Base-by-base conservation (phyloP, 1,140 invertebrate genomes). In the Batillaria attramentaria region DNA sequence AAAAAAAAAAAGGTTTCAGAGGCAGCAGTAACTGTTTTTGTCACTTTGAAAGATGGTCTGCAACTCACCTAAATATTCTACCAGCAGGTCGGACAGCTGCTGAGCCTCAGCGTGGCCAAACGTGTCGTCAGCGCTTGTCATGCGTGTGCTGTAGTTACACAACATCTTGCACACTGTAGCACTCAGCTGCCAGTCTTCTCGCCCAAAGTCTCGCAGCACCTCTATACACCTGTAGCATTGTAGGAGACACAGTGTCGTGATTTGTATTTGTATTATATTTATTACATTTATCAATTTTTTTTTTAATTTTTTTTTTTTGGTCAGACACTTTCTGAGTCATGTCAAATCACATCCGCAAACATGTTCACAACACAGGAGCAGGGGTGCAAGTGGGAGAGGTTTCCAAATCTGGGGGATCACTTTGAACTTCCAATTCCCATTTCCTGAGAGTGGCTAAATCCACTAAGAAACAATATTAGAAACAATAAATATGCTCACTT, bases 91-190 rank as follows among this genome's bases (percentile, higher is more conserved):
- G 1, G 83, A 60, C 20, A 91, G 84, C 62, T 90, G 84, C 41
- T 85, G 79, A 24, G 87, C 77, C 75, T 90, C 87, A 37, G 83
- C 65, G 16, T 87, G 84, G 1, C 90, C 90, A 82, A 90, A 90
- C 65, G 83, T 89, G 62, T 79, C 81, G 72, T 85, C 86, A 60
- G 85, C 83, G 77, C 87, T 90, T 33, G 86, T 89, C 54, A 91
- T 90, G 50, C 94, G 94, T 43, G 93, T 93, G 79, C 93, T 93
- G 83, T 94, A 94, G 90, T 95, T 95, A 94, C 94, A 95, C 28
- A 95, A 85, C 10, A 93, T 92, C 88, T 94, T 94, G 87, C 94
- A 94, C 3, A 94, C 92, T 77, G 94, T 89, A 79, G 91, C 92
- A 10, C 92, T 93, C 69, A 94, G 84, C 73, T 92, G 91, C 93